Base-by-base conservation (phyloP, 2,113 vertebrate genomes). In the Gallinago undulata region DNA sequence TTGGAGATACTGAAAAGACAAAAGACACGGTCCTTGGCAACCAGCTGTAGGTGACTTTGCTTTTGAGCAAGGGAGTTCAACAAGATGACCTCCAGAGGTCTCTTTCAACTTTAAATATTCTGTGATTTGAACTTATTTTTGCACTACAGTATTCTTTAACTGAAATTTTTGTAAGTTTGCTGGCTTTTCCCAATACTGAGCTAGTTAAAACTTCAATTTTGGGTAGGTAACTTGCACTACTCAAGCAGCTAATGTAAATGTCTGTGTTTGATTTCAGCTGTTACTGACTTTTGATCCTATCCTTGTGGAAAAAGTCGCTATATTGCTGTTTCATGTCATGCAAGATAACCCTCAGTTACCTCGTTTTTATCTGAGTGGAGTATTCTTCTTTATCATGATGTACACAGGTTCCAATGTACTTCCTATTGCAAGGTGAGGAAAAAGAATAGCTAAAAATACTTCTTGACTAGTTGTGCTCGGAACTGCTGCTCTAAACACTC, bases 331-430 rank as follows among this genome's bases (percentile, higher is more conserved):
- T 91, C 97, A 98, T 94, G 98, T 99, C 97, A 99, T 99, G 99
- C 99, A 99, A 97, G 99, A 99, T 97, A 99, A 99, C 96, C 99
- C 99, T 22, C 99, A 99, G 95, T 98, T 99, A 97, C 99, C 99
- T 97, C 99, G 99, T 28, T 99, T 99, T 91, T 99, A 99, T 96
- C 98, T 99, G 94, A 99, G 98, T 22, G 99, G 99, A 70, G 98
- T 99, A 7, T 99, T 99, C 98, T 99, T 99, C 98, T 99, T 99
- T 96, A 99, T 99, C 97, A 99, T 99, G 99, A 99, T 99, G 99
- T 99, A 99, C 98, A 99, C 99, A 1, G 99, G 99, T 92, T 99
- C 99, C 97, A 99, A 99, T 33, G 99, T 99, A 53, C 99, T 99
- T 96, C 99, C 99, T 83, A 98, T 99, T 50, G 99, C 99, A 76